Evolutionary conservation across 1,140 invertebrate species (phyloP).

Genomic region (Odontomachus brunneus): DNA sequence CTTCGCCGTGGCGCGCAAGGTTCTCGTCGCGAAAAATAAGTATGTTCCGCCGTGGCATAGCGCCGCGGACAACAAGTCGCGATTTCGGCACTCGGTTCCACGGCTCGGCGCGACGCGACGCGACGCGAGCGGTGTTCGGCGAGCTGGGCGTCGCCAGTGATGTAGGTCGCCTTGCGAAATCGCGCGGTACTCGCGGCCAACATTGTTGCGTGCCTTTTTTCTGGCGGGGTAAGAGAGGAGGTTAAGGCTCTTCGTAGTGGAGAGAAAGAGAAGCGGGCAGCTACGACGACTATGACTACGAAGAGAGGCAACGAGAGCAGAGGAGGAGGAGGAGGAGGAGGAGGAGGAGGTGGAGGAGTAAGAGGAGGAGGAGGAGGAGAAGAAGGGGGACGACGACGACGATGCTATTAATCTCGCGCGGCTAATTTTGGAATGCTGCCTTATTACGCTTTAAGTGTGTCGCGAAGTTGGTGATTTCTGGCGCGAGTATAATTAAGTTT

Average conservation of each 20-base stretch:
- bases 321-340: not conserved
- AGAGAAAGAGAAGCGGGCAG: slow-evolving; percentile 10
- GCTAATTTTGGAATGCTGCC: slow-evolving; percentile 60
- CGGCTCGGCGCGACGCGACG: not conserved
- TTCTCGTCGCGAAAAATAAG: too few relatives aligned
- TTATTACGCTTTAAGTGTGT: slow-evolving; percentile 60
- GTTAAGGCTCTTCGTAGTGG: not conserved
- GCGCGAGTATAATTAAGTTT: slow-evolving; percentile 60
- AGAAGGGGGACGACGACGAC: slow-evolving; percentile 35
- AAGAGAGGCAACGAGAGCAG: not conserved
- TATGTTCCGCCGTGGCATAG: too few relatives aligned
- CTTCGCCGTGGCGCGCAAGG: too few relatives aligned
- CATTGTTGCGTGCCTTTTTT: slow-evolving; percentile 53
- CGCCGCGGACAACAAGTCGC: too few relatives aligned
- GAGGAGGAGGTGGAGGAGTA: not conserved
- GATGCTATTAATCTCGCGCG: slow-evolving; percentile 53
- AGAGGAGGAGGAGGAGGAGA: slow-evolving; percentile 8
- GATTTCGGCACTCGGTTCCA: too few relatives aligned
- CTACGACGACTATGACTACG: not conserved
- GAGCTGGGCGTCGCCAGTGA: slow-evolving; percentile 34
- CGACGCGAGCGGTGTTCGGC: not conserved
- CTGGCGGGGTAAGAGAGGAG: slow-evolving; percentile 11
- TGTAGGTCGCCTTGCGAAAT: slow-evolving; percentile 55
- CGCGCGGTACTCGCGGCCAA: slow-evolving; percentile 41
- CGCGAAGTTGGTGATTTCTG: slow-evolving; percentile 60